phyloP scores from a whole-genome alignment of 2,888 invertebrate species.

The Brenthis daphne region DNA sequence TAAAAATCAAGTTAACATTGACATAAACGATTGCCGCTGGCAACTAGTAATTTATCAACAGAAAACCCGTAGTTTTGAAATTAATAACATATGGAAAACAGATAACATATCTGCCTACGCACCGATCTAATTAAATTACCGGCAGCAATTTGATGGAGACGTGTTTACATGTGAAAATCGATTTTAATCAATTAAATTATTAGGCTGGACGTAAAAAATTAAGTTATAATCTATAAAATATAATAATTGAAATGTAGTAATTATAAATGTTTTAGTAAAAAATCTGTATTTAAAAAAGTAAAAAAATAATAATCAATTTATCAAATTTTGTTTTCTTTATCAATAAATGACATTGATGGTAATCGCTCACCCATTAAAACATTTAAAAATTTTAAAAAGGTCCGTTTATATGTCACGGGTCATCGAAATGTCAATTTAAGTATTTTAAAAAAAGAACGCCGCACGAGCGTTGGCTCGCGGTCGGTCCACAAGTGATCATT shows the following conservation, averaged over 20 bases:
- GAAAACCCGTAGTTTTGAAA: conserved; percentile 61
- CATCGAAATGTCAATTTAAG: conserved; percentile 31
- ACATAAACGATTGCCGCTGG: conserved; percentile 47
- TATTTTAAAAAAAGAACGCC: conserved; percentile 38
- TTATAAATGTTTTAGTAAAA: no score
- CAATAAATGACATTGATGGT: not conserved
- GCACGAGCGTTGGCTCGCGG: conserved; percentile 27
- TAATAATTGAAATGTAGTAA: no score
- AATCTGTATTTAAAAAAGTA: no score
- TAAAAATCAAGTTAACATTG: conserved; percentile 20
- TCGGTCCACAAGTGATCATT: conserved; percentile 61
- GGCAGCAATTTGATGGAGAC: conserved; percentile 53
- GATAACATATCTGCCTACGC: conserved; percentile 57
- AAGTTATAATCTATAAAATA: no score
- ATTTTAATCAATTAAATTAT: conserved; percentile 11
- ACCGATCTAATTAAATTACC: conserved; percentile 65
- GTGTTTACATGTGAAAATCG: conserved; percentile 43
- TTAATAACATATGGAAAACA: conserved; percentile 53
- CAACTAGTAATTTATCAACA: conserved; percentile 57
- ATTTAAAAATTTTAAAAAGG: conserved; percentile 20
- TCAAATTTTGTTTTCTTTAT: conserved; percentile 3
- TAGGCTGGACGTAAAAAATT: not conserved
- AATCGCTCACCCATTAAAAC: conserved; percentile 4
- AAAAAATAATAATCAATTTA: not conserved
- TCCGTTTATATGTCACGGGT: conserved; percentile 26